Conservation (phyloP, 1,140 invertebrate species). For the Grapholita molesta region DNA sequence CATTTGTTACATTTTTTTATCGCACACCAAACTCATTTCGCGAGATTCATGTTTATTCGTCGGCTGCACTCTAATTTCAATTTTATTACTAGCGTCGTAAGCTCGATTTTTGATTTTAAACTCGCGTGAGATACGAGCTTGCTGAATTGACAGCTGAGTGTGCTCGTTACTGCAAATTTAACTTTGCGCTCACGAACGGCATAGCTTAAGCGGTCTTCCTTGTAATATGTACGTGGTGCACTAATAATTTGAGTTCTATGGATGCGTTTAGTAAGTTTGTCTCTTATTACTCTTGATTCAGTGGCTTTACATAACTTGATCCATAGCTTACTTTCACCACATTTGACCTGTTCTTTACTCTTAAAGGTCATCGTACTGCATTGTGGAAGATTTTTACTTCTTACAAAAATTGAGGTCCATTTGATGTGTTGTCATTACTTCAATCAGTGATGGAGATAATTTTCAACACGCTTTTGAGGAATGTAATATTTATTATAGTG, state of each 20-base stretch:
- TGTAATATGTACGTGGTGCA: neutral
- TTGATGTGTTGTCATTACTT: neutral
- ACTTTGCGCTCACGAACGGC: neutral
- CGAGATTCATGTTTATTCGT: neutral
- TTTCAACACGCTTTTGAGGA: neutral
- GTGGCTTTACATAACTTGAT: neutral
- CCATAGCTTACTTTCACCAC: neutral
- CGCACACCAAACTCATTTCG: neutral
- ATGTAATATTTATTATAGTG: too few species aligned
- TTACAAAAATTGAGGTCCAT: neutral
- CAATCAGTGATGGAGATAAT: neutral
- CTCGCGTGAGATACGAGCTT: neutral
- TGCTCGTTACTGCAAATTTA: neutral
- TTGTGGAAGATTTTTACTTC: neutral
- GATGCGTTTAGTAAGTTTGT: neutral
- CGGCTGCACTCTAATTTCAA: neutral
- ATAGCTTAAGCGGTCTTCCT: neutral
- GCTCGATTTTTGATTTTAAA: neutral
- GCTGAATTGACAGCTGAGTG: neutral
- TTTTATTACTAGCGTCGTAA: neutral
- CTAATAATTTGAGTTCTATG: neutral
- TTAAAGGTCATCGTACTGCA: neutral
- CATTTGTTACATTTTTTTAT: neutral
- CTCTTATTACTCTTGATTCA: neutral
- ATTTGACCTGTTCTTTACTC: neutral